Percentiles rank a stretch among this genome's conserved stretches.
Evolutionary conservation across 2,797 vertebrate species (phyloP).

Genomic region (Crocidura indochinensis): DNA sequence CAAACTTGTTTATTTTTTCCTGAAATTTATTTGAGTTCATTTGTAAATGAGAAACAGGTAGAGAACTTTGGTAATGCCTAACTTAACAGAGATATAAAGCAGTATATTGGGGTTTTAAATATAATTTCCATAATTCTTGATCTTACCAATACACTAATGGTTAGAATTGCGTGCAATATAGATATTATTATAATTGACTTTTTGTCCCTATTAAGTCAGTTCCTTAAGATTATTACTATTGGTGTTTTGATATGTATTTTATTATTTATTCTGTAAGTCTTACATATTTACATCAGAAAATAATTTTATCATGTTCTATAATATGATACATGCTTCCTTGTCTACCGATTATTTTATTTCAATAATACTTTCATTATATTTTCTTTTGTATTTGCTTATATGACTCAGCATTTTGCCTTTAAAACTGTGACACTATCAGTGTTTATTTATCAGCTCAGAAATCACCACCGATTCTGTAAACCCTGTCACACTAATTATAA

Average conservation of each 20-base stretch:
- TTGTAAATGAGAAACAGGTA: background rate
- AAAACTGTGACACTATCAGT: constrained; percentile 52
- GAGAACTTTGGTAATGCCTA: constrained; percentile 21
- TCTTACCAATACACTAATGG: constrained; percentile 9
- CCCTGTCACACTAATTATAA: background rate
- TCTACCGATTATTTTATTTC: constrained; percentile 11
- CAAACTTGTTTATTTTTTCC: constrained; percentile 34
- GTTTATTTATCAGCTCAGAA: constrained; percentile 67
- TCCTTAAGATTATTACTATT: constrained; percentile 11
- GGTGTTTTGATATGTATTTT: constrained; percentile 38
- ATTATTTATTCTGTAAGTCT: constrained; percentile 47
- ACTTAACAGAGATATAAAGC: constrained; percentile 34
- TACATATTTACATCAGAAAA: background rate
- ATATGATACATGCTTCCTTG: constrained; percentile 45
- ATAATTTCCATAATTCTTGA: constrained; percentile 25
- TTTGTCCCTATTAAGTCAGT: constrained; percentile 7
- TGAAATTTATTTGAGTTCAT: constrained; percentile 1
- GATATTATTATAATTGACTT: background rate
- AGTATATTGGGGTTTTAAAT: background rate
- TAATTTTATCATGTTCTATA: background rate
- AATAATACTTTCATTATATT: constrained; percentile 58
- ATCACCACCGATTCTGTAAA: constrained; percentile 4
- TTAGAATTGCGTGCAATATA: constrained; percentile 43
- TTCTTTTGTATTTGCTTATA: constrained; percentile 49
- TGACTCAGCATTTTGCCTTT: constrained; percentile 43